These are phyloP conservation scores for Pachyseris speciosa DNA, from an alignment of 64 coral and sea anemone species.

Conservation along the genomic window DNA sequence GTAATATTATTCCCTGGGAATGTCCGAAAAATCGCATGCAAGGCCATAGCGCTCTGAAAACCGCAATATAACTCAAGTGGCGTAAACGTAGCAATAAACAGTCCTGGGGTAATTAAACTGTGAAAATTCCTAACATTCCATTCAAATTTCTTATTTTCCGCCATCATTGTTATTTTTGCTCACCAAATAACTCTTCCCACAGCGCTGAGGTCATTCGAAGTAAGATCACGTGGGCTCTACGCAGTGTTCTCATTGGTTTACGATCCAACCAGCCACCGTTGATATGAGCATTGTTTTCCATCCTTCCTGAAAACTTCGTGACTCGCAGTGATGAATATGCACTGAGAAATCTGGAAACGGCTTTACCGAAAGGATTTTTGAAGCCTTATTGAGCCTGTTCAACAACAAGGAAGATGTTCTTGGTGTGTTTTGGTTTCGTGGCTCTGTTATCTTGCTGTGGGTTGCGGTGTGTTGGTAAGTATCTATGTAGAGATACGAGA, in stretches of 20 bases:
- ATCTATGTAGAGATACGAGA: background rate
- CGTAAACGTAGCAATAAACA: too few species aligned
- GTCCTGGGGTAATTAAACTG: too few species aligned
- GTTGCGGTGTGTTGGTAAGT: slow-evolving; percentile 59
- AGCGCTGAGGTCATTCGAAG: background rate
- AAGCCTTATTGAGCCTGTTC: background rate
- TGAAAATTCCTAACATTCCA: slow-evolving; percentile 4
- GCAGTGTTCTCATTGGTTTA: background rate
- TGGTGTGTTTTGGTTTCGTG: background rate
- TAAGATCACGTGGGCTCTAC: background rate
- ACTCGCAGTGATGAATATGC: background rate
- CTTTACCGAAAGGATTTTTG: background rate
- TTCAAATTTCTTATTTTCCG: background rate
- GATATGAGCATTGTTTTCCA: slow-evolving; percentile 13
- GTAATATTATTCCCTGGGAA: too few species aligned
- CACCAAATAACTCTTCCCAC: background rate
- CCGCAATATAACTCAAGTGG: too few species aligned
- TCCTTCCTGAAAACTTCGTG: background rate
- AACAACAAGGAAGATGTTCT: background rate
- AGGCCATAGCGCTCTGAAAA: too few species aligned
- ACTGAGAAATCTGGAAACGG: background rate
- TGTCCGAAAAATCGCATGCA: too few species aligned
- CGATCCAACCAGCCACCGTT: background rate
- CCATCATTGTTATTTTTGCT: slow-evolving; percentile 32
- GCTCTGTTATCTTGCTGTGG: slow-evolving; percentile 54